A percentile compares a stretch with the other conserved stretches of the same genome.
Conservation (phyloP, 2,888 invertebrate genomes). For the Drosophila mettleri region DNA sequence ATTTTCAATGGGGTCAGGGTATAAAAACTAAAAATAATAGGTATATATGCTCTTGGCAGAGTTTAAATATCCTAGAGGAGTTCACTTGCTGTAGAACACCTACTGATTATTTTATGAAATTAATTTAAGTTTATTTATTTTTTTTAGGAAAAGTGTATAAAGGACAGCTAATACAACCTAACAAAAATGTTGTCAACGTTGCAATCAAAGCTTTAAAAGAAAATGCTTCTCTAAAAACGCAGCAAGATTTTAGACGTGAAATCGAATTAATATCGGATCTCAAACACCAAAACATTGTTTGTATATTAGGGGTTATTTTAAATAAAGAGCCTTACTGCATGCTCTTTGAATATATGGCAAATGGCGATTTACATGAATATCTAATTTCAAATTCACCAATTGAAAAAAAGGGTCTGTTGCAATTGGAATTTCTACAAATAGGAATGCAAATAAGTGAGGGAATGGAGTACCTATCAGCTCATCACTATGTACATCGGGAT, state of each 20-base stretch:
- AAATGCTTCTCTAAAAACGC: slow-evolving; percentile 95
- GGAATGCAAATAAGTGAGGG: slow-evolving; percentile 94
- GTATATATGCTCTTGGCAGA: no score
- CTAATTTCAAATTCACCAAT: slow-evolving; percentile 95
- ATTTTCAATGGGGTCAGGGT: no score
- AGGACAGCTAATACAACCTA: slow-evolving; percentile 92
- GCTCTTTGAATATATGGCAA: slow-evolving; percentile 99
- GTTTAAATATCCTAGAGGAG: no score
- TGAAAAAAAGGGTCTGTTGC: slow-evolving; percentile 91
- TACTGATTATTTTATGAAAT: background rate
- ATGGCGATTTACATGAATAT: slow-evolving; percentile 98
- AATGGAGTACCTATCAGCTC: slow-evolving; percentile 94
- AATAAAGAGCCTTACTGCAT: slow-evolving; percentile 96
- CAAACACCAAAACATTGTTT: slow-evolving; percentile 97
- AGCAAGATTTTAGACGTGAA: slow-evolving; percentile 96
- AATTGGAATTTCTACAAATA: slow-evolving; percentile 94
- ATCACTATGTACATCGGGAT: slow-evolving; percentile 98
- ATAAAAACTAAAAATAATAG: no score
- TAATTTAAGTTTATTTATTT: background rate
- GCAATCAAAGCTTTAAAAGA: slow-evolving; percentile 98
- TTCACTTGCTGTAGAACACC: no score
- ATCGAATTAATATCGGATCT: slow-evolving; percentile 97
- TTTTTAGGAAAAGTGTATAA: slow-evolving; percentile 92
- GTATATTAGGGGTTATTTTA: slow-evolving; percentile 95
- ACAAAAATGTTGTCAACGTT: slow-evolving; percentile 90